Base-by-base conservation (phyloP, 1,140 invertebrate genomes). In the Gryllus bimaculatus region DNA sequence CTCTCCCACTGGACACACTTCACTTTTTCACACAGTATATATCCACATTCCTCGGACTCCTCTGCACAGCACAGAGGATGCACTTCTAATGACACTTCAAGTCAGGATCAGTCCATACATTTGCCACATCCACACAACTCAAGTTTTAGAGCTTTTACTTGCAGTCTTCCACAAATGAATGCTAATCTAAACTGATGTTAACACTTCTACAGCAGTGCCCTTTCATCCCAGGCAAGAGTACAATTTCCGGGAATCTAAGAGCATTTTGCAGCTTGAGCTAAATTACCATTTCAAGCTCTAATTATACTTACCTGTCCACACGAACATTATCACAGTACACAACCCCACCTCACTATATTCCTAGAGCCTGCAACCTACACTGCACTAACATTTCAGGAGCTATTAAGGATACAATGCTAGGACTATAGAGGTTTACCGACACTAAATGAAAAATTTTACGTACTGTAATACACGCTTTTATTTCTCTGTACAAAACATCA, bases 381-480 rank as follows among this genome's bases (percentile, higher is more conserved):
- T 66, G 10, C 54, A 66, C 26, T 39, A 39, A 39, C 54, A 66
- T 66, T 13, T 66, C 54, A 66, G 54, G 54, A 66, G 54, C 54
- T 66, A 66, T 3, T 66, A 66, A 18, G 54, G 54, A 66, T 10
- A 13, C 10, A 10, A 66, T 66, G 54, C 54, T 66, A 66, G 54
- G 54, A 3, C 54, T 66, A 18, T 7, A 66, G 10, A 66, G 54
- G 54, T 66, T 66, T 66, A 18, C 54, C 54, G 10, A 13, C 10
- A 66, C 54, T 66, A 66, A 66, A 66, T 66, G 18, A 66, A 13
- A 18, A 66, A 66, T 13, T 39, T 66, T 10, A 66, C 54, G 10
- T 66, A 66, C 54, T 66, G 54, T 66, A 66, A 66, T 66, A 66
- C 54, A 66, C 54, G 54, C 54, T 66, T 66, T 66, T 66, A 66